Conservation (phyloP, 2,113 vertebrate species). For the Scartelaos histophorus region DNA sequence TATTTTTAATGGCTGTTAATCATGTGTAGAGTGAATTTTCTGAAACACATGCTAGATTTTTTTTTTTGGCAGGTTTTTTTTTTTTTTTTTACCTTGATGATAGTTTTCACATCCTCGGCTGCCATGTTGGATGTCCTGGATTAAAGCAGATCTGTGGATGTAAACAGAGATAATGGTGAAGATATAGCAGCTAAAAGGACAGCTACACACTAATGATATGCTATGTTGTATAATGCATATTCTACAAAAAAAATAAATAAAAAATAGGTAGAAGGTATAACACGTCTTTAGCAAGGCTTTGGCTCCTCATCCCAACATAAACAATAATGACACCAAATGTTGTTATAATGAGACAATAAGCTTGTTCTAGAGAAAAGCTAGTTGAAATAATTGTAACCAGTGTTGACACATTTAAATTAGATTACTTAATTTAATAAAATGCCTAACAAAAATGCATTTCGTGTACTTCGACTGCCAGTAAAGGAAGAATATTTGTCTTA, state of each 20-base stretch:
- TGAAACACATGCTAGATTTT: background rate
- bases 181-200: background rate
- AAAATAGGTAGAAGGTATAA: no score
- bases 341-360: background rate
- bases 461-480: no score
- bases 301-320: background rate
- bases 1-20: conserved; percentile 55
- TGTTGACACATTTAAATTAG: no score
- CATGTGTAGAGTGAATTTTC: conserved; percentile 3
- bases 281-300: background rate
- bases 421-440: no score
- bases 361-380: background rate
- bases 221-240: background rate
- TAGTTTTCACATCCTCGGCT: conserved; percentile 83
- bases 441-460: no score
- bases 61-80: background rate
- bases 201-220: background rate
- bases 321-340: no score
- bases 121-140: conserved; percentile 88
- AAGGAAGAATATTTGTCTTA: no score
- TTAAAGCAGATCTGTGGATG: conserved; percentile 76
- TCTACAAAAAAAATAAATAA: background rate
- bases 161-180: conserved; percentile 24
- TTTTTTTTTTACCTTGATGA: conserved; percentile 69
- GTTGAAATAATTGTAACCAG: no score